Evolutionary conservation across 2,888 invertebrate genomes (phyloP), one percentile per base, ranked within the genome.

Genomic region (Aplocera efformata): DNA sequence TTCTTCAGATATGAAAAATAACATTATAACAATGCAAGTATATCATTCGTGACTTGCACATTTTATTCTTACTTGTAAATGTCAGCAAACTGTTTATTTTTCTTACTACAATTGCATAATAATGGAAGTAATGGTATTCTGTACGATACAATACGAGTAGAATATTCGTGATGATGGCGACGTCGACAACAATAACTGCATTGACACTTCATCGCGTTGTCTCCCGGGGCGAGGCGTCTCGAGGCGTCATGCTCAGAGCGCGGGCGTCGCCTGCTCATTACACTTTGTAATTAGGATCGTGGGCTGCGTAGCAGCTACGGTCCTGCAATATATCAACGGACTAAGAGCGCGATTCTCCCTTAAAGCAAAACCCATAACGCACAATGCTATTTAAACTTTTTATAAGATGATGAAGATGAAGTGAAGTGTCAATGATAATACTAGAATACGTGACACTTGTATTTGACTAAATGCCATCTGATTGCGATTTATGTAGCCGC

Each of bases 251-350:
- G 52, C 55, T 49, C 47, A 58, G 58, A 60, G 60, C 57, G 58
- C 59, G 56, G 64, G 68, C 65, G 69, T 60, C 58, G 59, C 60
- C 71, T 64, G 65, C 74, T 83, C 80, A 86, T 85, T 85, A 83
- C 80, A 82, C 77, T 83, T 84, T 81, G 77, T 85, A 85, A 88
- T 86, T 82, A 83, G 76, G 67, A 56, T 76, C 74, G 82, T 79
- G 75, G 80, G 81, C 72, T 65, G 76, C 61, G 69, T 67, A 70
- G 66, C 63, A 60, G 69, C 62, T 48, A 59, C 71, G 67, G 72
- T 69, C 73, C 79, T 77, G 79, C 76, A 81, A 80, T 83, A 80
- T 77, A 85, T 84, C 80, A 83, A 73, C 28, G 28, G 62, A 59
- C 49, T 10, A 32, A 33, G 49, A 46, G 42, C 46, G 41, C 13